Conservation (phyloP, 30 jellyfish, hydroid and myxozoan genomes). For the Aurelia sp. region DNA sequence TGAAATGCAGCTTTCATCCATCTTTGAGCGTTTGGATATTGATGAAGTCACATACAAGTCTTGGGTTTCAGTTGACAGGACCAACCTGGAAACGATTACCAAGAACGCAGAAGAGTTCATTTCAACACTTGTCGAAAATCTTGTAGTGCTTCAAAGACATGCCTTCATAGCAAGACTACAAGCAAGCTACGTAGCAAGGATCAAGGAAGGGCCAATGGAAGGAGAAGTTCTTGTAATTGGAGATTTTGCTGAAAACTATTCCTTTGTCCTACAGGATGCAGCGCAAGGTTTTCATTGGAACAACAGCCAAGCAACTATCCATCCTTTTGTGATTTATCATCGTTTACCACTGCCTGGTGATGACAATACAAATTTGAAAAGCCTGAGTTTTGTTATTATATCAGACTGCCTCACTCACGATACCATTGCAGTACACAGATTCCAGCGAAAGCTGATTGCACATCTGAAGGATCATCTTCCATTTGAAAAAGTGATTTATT, state of each 20-base stretch:
- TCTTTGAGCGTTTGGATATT: not conserved
- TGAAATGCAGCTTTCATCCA: not conserved
- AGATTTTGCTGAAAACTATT: slow-evolving; percentile 71
- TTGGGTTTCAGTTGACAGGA: slow-evolving; percentile 40
- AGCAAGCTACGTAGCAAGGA: slow-evolving; percentile 5
- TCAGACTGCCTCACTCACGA: slow-evolving; percentile 67
- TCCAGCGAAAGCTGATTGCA: slow-evolving; percentile 10
- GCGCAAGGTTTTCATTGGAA: slow-evolving; percentile 68
- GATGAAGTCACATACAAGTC: slow-evolving; percentile 29
- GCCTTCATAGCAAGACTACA: slow-evolving; percentile 48
- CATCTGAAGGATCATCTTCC: slow-evolving; percentile 40
- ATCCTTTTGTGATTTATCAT: slow-evolving; percentile 59
- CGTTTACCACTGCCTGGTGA: slow-evolving; percentile 5
- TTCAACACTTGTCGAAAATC: slow-evolving; percentile 7
- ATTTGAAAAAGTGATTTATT: slow-evolving; percentile 32
- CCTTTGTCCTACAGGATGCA: slow-evolving; percentile 55
- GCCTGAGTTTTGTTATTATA: slow-evolving; percentile 13
- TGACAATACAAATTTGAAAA: not conserved
- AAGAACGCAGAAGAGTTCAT: slow-evolving; percentile 27
- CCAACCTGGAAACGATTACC: slow-evolving; percentile 24
- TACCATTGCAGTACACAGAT: slow-evolving; percentile 52
- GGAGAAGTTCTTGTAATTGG: not conserved
- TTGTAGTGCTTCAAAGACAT: slow-evolving; percentile 23
- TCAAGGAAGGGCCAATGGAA: slow-evolving; percentile 20
- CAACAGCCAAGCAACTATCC: slow-evolving; percentile 68